These are phyloP conservation scores for Crotalus horridus DNA, from an alignment of 2,113 vertebrate genomes.

Conservation along the genomic window DNA sequence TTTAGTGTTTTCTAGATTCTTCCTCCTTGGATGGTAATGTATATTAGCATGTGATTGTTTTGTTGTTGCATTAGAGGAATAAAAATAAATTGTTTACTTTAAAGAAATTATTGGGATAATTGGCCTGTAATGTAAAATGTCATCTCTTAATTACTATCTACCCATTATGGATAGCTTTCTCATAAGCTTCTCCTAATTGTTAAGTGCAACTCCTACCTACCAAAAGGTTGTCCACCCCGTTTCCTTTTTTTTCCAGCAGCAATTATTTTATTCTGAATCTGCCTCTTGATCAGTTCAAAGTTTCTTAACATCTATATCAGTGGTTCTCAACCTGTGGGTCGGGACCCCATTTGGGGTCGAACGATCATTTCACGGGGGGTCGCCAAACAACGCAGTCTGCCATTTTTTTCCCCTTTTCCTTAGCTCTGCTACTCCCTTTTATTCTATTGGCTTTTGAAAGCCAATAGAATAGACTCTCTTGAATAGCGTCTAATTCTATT, in stretches of 20 bases:
- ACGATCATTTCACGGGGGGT: too few relatives aligned
- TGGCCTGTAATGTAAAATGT: neutral
- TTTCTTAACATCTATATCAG: neutral
- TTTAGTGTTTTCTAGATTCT: neutral
- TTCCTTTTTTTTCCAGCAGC: neutral
- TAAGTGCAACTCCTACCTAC: neutral
- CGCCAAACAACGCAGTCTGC: too few relatives aligned
- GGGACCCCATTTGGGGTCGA: too few relatives aligned
- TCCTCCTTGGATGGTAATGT: neutral
- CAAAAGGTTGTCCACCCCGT: neutral
- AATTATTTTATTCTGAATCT: neutral
- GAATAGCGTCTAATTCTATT: too few relatives aligned
- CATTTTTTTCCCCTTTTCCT: too few relatives aligned
- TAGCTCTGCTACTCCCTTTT: too few relatives aligned
- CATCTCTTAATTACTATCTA: neutral
- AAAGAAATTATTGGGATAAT: neutral
- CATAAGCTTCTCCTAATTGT: neutral
- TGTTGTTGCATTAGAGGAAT: neutral
- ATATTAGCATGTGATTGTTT: neutral
- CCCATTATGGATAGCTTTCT: neutral
- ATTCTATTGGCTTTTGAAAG: too few relatives aligned
- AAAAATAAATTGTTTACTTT: neutral
- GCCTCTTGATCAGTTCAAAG: neutral
- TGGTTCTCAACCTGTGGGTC: too few relatives aligned
- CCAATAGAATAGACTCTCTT: too few relatives aligned